Evolutionary conservation across 2,888 invertebrate species (phyloP), one percentile per base, ranked within the genome.

Genomic region (Harmothoe impar): DNA sequence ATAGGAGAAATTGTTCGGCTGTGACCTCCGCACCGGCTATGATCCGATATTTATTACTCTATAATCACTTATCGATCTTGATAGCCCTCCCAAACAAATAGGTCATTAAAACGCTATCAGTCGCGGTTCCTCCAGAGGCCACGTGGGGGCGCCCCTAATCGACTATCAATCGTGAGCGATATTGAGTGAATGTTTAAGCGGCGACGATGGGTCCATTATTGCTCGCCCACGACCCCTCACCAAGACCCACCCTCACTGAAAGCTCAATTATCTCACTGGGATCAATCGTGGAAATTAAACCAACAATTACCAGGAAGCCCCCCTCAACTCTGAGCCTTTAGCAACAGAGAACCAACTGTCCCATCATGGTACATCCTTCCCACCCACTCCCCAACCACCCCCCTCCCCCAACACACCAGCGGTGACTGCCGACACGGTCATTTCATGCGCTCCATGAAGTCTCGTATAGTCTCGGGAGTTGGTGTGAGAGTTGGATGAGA

Each of bases 51-150:
- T 86, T 86, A 86, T 86, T 86, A 86, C 86, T 33, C 86, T 86
- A 54, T 86, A 86, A 86, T 86, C 86, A 86, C 56, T 86, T 86
- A 86, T 86, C 86, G 86, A 86, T 86, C 31, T 25, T 20, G 54
- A 86, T 54, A 54, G 52, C 54, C 54, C 17, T n/a, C 86, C 81
- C 81, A 86, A 86, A 86, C 86, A 86, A 86, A 86, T 86, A 86
- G 86, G 86, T 86, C 86, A 86, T 86, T 86, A 86, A 86, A 86
- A 17, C 31, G 29, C 86, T 54, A 86, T 86, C 86, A 86, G 23
- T 86, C 33, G 52, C 43, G n/a, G 35, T 86, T 1, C 86, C 86
- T 56, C 86, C 29, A 10, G 54, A 54, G 86, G 86, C 86, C 86
- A 52, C 29, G 15, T 17, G 54, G 86, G n/a, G 54, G 52, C 54